Conservation (phyloP, 2,888 invertebrate species). For the Mythimna lalbum region DNA sequence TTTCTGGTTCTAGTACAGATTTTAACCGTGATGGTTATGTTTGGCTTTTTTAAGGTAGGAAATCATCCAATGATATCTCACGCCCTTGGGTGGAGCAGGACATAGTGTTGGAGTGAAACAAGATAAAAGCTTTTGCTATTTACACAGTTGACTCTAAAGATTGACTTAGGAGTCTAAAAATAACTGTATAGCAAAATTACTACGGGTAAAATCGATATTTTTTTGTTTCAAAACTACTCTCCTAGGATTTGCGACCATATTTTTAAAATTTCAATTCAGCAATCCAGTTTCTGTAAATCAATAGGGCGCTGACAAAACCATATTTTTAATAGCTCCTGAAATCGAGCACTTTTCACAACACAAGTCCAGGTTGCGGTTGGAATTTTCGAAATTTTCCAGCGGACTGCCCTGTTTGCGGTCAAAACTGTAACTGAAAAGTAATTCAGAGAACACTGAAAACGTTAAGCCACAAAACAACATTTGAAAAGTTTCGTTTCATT, state of each 20-base stretch:
- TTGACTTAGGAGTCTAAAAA: not conserved
- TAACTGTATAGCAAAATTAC: not conserved
- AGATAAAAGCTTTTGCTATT: not conserved
- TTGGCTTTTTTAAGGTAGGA: not conserved
- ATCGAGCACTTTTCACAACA: constrained; percentile 49
- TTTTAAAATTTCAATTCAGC: not conserved
- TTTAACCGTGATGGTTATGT: not conserved
- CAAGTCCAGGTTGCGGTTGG: constrained; percentile 56
- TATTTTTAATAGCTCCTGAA: constrained; percentile 43
- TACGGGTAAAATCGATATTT: not conserved
- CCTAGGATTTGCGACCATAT: too few species aligned
- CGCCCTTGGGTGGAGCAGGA: too few species aligned
- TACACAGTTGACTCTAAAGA: not conserved
- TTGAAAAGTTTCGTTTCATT: constrained; percentile 76
- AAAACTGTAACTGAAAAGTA: constrained; percentile 76
- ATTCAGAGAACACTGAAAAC: constrained; percentile 75
- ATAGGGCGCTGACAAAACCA: constrained; percentile 30
- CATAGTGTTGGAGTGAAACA: too few species aligned
- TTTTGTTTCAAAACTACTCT: not conserved
- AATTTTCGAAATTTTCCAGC: constrained; percentile 46
- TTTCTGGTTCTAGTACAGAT: not conserved
- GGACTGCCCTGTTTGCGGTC: constrained; percentile 69
- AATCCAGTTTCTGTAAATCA: constrained; percentile 10
- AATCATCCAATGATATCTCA: too few species aligned
- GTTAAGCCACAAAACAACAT: constrained; percentile 77